Conservation (phyloP, 2,113 vertebrate genomes). For the Malurus alboscapulatus region DNA sequence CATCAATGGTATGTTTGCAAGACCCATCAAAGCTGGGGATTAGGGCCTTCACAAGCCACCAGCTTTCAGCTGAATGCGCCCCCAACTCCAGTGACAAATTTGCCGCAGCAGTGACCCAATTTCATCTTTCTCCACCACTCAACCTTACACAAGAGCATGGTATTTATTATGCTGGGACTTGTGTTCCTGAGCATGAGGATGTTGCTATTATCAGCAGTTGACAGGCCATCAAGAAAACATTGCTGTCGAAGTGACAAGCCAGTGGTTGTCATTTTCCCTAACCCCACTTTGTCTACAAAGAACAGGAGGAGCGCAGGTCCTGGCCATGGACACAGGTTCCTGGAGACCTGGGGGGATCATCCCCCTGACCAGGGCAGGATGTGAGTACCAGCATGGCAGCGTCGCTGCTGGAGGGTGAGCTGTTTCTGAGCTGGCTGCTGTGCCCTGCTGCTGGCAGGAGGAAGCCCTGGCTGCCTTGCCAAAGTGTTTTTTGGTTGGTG, state of each 20-base stretch:
- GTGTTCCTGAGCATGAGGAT: not conserved
- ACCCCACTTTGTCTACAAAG: not conserved
- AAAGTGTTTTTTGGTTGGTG: not conserved
- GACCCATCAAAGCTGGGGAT: not conserved
- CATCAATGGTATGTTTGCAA: not conserved
- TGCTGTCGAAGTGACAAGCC: constrained; percentile 47
- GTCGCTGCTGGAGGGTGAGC: not conserved
- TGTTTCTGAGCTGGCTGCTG: not conserved
- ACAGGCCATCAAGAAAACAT: constrained; percentile 39
- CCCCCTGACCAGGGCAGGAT: not conserved
- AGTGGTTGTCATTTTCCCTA: not conserved
- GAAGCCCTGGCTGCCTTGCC: not conserved
- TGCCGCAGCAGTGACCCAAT: not conserved
- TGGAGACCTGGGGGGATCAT: too few species aligned
- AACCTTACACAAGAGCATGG: not conserved
- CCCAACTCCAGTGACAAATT: not conserved
- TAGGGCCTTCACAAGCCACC: constrained; percentile 1
- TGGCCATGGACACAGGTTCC: not conserved
- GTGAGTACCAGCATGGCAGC: fast-evolving
- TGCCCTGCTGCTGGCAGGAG: not conserved
- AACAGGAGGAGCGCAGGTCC: not conserved
- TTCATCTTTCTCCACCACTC: not conserved
- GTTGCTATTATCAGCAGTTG: constrained; percentile 21
- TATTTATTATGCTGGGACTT: constrained; percentile 41
- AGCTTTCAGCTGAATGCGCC: not conserved